These are phyloP conservation scores for Drosophila hamatofila DNA, from an alignment of 2,888 invertebrate species.

Conservation along the genomic window DNA sequence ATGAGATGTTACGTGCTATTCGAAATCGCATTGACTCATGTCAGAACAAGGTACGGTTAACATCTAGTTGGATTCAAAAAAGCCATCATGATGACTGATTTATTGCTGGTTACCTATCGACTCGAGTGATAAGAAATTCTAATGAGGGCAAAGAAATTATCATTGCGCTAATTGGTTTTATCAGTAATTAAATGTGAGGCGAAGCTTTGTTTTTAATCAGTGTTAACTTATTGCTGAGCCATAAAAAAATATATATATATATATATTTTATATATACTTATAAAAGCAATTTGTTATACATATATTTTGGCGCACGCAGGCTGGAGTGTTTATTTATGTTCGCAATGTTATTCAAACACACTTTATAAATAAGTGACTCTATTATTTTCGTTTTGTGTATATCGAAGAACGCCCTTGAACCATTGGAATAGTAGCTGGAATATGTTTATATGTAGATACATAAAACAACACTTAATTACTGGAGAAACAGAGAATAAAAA, in stretches of 20 bases:
- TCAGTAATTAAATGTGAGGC: neutral
- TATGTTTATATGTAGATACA: neutral
- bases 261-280: neutral
- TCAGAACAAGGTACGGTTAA: constrained; percentile 35
- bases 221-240: neutral
- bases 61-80: neutral
- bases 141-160: neutral
- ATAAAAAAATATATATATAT: neutral
- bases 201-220: constrained; percentile 4
- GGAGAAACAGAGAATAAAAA: neutral
- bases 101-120: neutral
- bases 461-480: neutral
- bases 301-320: neutral
- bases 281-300: neutral
- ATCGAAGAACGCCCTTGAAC: neutral
- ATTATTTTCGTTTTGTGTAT: neutral
- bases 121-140: constrained; percentile 11
- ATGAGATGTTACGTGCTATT: constrained; percentile 37
- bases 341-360: neutral
- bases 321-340: constrained; percentile 9
- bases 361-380: constrained; percentile 12
- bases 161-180: constrained; percentile 5
- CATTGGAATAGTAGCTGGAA: neutral
- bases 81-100: neutral
- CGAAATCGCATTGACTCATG: constrained; percentile 25